phyloP scores from a whole-genome alignment of 2,888 invertebrate species.

The Tortrix viridana region DNA sequence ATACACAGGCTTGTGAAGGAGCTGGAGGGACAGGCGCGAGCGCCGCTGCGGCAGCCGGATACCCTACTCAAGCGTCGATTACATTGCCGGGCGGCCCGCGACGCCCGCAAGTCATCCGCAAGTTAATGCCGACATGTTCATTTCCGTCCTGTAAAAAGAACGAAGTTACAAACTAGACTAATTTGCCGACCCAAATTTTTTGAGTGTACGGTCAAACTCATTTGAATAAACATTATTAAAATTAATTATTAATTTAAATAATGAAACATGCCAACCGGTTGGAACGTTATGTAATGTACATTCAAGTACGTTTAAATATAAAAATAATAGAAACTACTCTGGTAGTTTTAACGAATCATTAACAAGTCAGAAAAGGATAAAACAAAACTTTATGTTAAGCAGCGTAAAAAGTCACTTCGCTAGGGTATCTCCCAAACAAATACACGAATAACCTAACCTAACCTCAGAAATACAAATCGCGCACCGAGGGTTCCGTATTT shows the following conservation, averaged over 20 bases:
- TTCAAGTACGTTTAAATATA: no score
- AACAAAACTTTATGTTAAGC: no score
- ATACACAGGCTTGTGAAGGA: background rate
- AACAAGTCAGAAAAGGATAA: no score
- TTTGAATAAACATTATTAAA: conserved; percentile 3
- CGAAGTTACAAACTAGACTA: background rate
- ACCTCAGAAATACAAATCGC: no score
- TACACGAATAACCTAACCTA: no score
- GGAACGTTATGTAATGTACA: background rate
- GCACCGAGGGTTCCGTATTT: no score
- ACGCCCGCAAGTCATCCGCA: background rate
- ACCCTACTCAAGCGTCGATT: conserved; percentile 42
- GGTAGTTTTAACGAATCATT: no score
- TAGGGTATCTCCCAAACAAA: no score
- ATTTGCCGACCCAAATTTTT: conserved; percentile 1
- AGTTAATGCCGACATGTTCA: conserved; percentile 12
- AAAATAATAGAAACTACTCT: no score
- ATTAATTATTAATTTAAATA: background rate
- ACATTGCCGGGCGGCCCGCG: conserved; percentile 30
- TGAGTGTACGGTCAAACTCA: background rate
- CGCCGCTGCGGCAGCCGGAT: conserved; percentile 16
- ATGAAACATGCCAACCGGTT: background rate
- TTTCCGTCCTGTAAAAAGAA: conserved; percentile 5
- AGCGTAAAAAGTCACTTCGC: no score
- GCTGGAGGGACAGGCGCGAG: conserved; percentile 8